Conservation (phyloP, 2,797 vertebrate species). For the Vultur gryphus region DNA sequence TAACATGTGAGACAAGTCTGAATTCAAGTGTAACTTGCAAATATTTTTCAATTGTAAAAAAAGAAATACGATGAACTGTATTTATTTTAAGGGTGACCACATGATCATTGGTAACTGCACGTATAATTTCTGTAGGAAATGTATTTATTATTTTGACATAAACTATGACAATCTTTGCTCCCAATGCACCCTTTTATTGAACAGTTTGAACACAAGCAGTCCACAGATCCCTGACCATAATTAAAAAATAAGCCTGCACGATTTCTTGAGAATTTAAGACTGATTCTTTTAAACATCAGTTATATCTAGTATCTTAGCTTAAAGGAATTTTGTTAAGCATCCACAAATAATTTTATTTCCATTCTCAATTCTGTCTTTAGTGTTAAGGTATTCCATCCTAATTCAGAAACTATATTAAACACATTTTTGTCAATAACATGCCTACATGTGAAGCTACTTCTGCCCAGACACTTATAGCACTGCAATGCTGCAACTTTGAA, state of each 20-base stretch:
- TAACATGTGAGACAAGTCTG: background rate
- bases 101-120: background rate
- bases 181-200: background rate
- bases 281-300: background rate
- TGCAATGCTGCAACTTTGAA: background rate
- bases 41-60: background rate
- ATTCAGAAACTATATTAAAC: background rate
- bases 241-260: background rate
- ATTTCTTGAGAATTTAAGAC: background rate
- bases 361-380: background rate
- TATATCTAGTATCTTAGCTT: background rate
- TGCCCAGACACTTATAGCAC: background rate
- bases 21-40: background rate
- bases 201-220: background rate
- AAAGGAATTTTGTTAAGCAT: background rate
- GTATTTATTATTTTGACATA: background rate
- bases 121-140: background rate
- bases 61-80: background rate
- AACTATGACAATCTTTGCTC: background rate
- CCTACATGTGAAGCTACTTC: background rate
- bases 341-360: background rate
- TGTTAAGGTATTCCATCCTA: background rate
- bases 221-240: background rate
- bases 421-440: background rate
- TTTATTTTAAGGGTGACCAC: background rate